Evolutionary conservation across 2,113 vertebrate genomes (phyloP), one percentile per base, ranked within the genome.

Genomic region (Desmodus rotundus): DNA sequence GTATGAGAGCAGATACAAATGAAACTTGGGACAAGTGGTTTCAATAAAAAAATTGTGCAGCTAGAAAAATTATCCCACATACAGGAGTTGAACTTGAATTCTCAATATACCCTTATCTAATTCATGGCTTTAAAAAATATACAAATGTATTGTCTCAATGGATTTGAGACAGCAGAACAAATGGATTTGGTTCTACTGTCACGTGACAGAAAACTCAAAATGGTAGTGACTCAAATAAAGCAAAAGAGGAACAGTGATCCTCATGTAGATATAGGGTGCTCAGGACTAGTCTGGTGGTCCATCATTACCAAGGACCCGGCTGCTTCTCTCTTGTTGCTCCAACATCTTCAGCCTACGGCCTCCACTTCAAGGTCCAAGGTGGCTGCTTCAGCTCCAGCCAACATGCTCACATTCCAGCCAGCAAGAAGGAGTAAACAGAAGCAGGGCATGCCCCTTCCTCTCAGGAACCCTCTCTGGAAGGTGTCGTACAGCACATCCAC

Each of bases 111-210:
- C 28, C n/a, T 31, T 76, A 38, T 36, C 58, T 68, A 50, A 83
- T 94, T 91, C 56, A 65, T 76, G 33, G 26, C 68, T 91, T 94
- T 68, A 73, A 77, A 93, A 87, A 33, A 58, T 50, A 45, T 15
- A 81, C 45, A 84, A 87, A 38, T 85, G 22, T 78, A 47, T 70
- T 86, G 54, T 26, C 41, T 76, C 82, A n/a, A n/a, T n/a, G n/a
- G n/a, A n/a, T n/a, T n/a, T n/a, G n/a, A n/a, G n/a, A n/a, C n/a
- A n/a, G n/a, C n/a, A n/a, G n/a, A n/a, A n/a, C n/a, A n/a, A n/a
- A n/a, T n/a, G 17, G 68, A 89, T 92, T 87, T 85, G 28, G 19
- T 72, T 88, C 41, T 87, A 33, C n/a, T 97, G n/a, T 65, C 52
- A 90, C 38, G 47, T 68, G 58, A 80, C 26, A 81, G 82, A 76